phyloP scores from a whole-genome alignment of 2,797 vertebrate genomes.

The Eospalax fontanierii region DNA sequence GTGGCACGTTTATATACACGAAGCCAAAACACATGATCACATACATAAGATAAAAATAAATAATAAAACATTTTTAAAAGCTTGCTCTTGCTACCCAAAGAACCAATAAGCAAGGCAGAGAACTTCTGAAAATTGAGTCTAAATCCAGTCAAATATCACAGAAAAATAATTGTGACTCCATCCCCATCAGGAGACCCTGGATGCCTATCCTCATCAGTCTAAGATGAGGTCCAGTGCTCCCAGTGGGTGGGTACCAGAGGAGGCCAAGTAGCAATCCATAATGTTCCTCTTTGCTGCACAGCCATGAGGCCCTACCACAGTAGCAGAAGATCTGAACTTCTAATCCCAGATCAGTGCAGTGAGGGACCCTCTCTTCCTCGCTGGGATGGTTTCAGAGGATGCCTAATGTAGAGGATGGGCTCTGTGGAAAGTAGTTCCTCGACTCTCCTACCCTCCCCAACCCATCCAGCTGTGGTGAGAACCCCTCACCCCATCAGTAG shows the following conservation, averaged over 20 bases:
- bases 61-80: no score
- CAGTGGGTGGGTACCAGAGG: background rate
- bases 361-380: background rate
- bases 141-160: background rate
- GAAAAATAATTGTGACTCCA: background rate
- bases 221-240: background rate
- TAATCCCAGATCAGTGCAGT: no score
- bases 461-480: background rate
- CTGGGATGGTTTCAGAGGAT: background rate
- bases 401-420: background rate
- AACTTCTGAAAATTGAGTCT: background rate
- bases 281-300: background rate
- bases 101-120: background rate
- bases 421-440: background rate
- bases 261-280: background rate
- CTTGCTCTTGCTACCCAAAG: background rate
- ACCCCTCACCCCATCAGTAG: background rate
- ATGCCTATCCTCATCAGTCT: no score
- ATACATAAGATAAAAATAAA: no score
- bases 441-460: no score
- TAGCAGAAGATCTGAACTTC: background rate
- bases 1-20: no score
- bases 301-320: background rate
- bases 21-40: no score
- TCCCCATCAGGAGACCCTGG: background rate